Percentiles rank a stretch among this genome's conserved stretches.
These are phyloP conservation scores for Actenoides hombroni DNA, from an alignment of 2,113 vertebrate species.

Conservation along the genomic window DNA sequence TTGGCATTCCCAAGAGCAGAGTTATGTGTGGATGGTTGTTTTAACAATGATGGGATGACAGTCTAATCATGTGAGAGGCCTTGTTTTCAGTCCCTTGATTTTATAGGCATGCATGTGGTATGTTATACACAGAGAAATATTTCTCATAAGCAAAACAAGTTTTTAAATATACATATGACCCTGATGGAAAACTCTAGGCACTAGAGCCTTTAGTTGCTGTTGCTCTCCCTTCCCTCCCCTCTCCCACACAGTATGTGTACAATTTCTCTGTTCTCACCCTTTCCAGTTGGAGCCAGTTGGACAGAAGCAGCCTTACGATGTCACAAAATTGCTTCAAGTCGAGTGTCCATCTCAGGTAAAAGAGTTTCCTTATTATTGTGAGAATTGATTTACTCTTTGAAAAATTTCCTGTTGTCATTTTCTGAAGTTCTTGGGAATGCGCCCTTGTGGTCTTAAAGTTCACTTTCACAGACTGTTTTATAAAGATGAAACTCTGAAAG, in stretches of 20 bases:
- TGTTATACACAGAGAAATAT: neutral
- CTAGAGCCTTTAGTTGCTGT: neutral
- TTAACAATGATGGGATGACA: neutral
- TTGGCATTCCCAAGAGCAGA: neutral
- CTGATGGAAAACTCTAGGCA: neutral
- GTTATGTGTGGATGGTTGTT: neutral
- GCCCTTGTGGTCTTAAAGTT: neutral
- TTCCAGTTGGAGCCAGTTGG: slow-evolving; percentile 72
- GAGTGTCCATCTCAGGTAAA: slow-evolving; percentile 74
- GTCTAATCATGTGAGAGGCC: neutral
- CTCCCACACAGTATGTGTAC: neutral
- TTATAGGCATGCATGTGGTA: neutral
- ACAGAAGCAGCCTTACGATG: slow-evolving; percentile 39
- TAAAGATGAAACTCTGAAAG: neutral
- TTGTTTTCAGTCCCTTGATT: neutral
- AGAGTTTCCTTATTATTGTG: neutral
- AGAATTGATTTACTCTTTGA: neutral
- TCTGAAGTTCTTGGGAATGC: neutral
- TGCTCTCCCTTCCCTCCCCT: neutral
- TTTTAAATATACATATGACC: neutral
- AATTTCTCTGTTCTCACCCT: neutral
- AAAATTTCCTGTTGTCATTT: neutral
- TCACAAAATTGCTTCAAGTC: neutral
- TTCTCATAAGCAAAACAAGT: neutral
- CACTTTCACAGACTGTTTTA: neutral